Evolutionary conservation across 2,888 invertebrate species (phyloP).

Genomic region (Drosophila meridiana): DNA sequence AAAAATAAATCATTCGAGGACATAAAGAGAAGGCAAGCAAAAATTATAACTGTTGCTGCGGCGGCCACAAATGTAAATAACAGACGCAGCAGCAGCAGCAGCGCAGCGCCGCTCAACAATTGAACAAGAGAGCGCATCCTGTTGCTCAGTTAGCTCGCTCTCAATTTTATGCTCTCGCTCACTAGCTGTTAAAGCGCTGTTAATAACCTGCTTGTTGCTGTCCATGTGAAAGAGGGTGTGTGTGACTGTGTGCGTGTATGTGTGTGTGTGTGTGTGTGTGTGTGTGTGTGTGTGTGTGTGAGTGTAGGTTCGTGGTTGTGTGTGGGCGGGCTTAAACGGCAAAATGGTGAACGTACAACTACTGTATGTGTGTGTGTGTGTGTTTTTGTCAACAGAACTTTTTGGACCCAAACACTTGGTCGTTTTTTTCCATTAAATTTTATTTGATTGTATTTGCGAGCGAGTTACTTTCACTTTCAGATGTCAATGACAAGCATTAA

Average conservation of each 20-base stretch:
- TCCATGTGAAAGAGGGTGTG: slow-evolving; percentile 9
- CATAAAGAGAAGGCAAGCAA: slow-evolving; percentile 75
- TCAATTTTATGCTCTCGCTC: slow-evolving; percentile 15
- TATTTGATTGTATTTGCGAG: slow-evolving; percentile 57
- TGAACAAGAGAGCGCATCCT: slow-evolving; percentile 39
- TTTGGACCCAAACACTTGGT: slow-evolving; percentile 53
- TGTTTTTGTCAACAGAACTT: slow-evolving; percentile 59
- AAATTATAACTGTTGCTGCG: slow-evolving; percentile 79
- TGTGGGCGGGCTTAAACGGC: slow-evolving; percentile 15
- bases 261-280: background rate
- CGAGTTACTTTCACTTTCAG: slow-evolving; percentile 49
- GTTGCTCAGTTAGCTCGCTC: slow-evolving; percentile 28
- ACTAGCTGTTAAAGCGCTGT: slow-evolving; percentile 44
- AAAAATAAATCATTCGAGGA: slow-evolving; percentile 79
- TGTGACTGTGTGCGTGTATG: slow-evolving; percentile 2
- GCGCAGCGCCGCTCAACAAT: slow-evolving; percentile 63
- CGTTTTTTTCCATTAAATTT: slow-evolving; percentile 63
- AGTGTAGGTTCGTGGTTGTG: slow-evolving; percentile 4
- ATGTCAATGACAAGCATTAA: slow-evolving; percentile 64
- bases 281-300: slow-evolving; percentile 2
- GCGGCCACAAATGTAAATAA: slow-evolving; percentile 69
- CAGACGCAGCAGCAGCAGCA: slow-evolving; percentile 50
- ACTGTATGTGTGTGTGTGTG: slow-evolving; percentile 17
- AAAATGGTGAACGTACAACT: slow-evolving; percentile 5
- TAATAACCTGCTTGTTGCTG: slow-evolving; percentile 57